Percentiles rank a stretch among this genome's conserved stretches.
Conservation (phyloP, 35 echinoderm and acorn worm genomes). For the Ophioderma brevispina region DNA sequence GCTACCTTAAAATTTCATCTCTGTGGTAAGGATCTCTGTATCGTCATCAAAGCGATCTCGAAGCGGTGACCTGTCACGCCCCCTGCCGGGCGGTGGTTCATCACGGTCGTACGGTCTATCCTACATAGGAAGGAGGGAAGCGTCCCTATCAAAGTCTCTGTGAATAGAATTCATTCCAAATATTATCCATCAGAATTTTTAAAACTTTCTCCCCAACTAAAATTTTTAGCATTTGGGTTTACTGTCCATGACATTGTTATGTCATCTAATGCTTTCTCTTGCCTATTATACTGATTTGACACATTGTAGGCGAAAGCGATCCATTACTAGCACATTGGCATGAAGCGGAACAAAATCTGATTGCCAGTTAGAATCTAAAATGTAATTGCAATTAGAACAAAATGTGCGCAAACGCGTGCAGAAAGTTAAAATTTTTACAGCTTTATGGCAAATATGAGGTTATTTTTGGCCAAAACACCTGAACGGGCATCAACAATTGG, state of each 20-base stretch:
- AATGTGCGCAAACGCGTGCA: too few relatives aligned
- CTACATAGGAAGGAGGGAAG: background rate
- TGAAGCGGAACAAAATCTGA: too few relatives aligned
- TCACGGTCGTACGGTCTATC: constrained; percentile 16
- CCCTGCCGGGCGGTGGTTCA: background rate
- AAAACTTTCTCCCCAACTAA: background rate
- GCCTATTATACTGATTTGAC: too few relatives aligned
- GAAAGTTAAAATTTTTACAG: too few relatives aligned
- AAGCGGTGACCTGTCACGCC: constrained; percentile 45
- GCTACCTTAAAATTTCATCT: constrained; percentile 18
- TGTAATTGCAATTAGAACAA: too few relatives aligned
- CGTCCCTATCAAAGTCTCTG: constrained; percentile 27
- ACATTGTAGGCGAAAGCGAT: too few relatives aligned
- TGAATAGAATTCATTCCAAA: background rate
- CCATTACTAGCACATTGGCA: too few relatives aligned
- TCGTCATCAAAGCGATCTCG: constrained; percentile 38
- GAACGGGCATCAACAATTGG: too few relatives aligned
- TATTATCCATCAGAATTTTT: background rate
- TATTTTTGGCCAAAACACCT: too few relatives aligned
- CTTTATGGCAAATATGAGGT: too few relatives aligned
- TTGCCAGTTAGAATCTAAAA: too few relatives aligned
- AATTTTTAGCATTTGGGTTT: background rate
- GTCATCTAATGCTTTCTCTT: background rate
- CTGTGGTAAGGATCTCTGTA: constrained; percentile 47
- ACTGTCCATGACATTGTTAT: background rate